These are phyloP conservation scores for Pterostichus madidus DNA, from an alignment of 2,888 invertebrate species.

Conservation along the genomic window DNA sequence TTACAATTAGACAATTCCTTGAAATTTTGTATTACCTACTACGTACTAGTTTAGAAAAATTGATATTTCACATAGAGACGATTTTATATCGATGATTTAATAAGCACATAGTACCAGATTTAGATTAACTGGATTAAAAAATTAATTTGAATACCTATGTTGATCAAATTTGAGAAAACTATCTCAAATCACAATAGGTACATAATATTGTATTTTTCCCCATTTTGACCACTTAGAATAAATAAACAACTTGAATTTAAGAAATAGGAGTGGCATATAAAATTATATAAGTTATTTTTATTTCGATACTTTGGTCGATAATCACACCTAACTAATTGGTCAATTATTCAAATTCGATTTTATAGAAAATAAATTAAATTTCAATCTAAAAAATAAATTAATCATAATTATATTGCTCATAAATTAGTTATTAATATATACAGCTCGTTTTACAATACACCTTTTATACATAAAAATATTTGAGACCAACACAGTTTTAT, in stretches of 20 bases:
- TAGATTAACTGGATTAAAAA: constrained; percentile 12
- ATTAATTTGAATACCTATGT: background rate
- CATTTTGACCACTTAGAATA: constrained; percentile 7
- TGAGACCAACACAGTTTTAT: background rate
- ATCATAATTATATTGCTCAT: constrained; percentile 52
- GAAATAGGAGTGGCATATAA: background rate
- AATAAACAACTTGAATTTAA: constrained; percentile 24
- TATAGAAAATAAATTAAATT: constrained; percentile 16
- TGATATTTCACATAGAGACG: constrained; percentile 58
- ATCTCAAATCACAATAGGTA: constrained; percentile 9
- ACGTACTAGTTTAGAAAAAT: constrained; percentile 49
- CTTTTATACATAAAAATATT: background rate
- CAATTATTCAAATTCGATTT: constrained; percentile 56
- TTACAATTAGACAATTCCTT: constrained; percentile 64
- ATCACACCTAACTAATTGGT: constrained; percentile 59
- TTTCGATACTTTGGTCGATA: constrained; percentile 60
- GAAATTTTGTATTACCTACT: constrained; percentile 58
- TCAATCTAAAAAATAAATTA: constrained; percentile 1
- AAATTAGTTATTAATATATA: constrained; percentile 26
- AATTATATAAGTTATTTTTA: constrained; percentile 18
- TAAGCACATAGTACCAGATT: constrained; percentile 26
- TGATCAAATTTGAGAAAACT: constrained; percentile 36
- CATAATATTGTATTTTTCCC: constrained; percentile 1
- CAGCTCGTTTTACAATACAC: constrained; percentile 2
- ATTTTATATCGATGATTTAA: constrained; percentile 59